A percentile compares a stretch with the other conserved stretches of the same genome.
Conservation (phyloP, 30 jellyfish, hydroid and myxozoan genomes). For the Pseudorhiza aurosa region DNA sequence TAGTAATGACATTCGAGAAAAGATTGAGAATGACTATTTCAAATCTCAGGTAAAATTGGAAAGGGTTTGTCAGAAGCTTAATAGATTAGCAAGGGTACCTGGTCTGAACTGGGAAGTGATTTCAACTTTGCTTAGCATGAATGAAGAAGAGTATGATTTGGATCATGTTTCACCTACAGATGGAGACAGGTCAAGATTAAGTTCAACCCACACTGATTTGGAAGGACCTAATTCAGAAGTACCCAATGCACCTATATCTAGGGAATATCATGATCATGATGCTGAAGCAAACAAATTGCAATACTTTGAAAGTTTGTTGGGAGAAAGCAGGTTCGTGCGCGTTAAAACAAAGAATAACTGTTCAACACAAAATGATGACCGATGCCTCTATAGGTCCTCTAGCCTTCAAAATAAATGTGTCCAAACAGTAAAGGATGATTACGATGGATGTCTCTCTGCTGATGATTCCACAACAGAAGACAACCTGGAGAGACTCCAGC, state of each 20-base stretch:
- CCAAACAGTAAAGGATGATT: not conserved
- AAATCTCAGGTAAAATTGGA: constrained; percentile 31
- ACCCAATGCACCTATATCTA: not conserved
- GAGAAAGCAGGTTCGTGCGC: too few species aligned
- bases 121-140: too few species aligned
- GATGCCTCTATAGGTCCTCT: too few species aligned
- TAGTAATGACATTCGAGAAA: not conserved
- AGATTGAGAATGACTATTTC: constrained; percentile 48
- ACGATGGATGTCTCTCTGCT: too few species aligned
- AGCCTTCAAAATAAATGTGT: not conserved
- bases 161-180: not conserved
- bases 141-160: constrained; percentile 1
- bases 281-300: not conserved
- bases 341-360: too few species aligned
- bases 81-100: constrained; percentile 6
- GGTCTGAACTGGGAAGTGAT: constrained; percentile 11
- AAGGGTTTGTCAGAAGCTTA: constrained; percentile 4
- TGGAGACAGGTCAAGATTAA: not conserved
- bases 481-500: too few species aligned
- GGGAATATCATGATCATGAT: not conserved
- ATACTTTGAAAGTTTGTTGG: not conserved
- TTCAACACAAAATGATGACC: too few species aligned
- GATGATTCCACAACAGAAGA: too few species aligned
- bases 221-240: not conserved
- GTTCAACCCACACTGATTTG: not conserved